phyloP scores from a whole-genome alignment of 2,888 invertebrate species.

The Caradrina kadenii region DNA sequence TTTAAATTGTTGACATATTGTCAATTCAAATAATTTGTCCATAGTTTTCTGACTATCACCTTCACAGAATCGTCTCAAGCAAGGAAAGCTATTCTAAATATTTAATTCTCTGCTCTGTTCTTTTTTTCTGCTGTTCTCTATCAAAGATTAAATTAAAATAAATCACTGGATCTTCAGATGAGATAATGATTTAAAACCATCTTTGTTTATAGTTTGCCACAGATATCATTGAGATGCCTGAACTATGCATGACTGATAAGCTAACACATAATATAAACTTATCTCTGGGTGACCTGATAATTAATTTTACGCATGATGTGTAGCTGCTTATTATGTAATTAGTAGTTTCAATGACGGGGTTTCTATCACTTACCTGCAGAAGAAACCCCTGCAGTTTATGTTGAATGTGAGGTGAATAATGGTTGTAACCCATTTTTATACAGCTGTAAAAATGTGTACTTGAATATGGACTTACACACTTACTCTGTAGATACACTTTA shows the following conservation, averaged over 20 bases:
- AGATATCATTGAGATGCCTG: slow-evolving; percentile 60
- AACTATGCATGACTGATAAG: slow-evolving; percentile 52
- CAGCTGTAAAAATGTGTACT: too few relatives aligned
- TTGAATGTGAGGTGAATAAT: too few relatives aligned
- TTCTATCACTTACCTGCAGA: neutral
- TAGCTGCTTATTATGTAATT: slow-evolving; percentile 4
- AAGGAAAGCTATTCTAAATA: neutral
- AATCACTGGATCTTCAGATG: slow-evolving; percentile 10
- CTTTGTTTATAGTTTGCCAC: slow-evolving; percentile 34
- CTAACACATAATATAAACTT: slow-evolving; percentile 32
- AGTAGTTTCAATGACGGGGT: neutral
- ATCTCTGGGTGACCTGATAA: slow-evolving; percentile 54
- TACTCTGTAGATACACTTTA: too few relatives aligned
- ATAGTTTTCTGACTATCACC: too few relatives aligned
- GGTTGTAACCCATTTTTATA: too few relatives aligned
- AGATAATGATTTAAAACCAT: slow-evolving; percentile 15
- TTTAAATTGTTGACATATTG: too few relatives aligned
- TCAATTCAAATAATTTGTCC: too few relatives aligned
- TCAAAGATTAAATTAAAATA: slow-evolving; percentile 11
- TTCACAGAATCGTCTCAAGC: neutral
- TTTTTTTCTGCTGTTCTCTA: neutral
- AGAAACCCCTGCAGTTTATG: too few relatives aligned
- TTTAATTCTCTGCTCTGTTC: neutral
- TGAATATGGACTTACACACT: too few relatives aligned
- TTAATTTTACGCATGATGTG: slow-evolving; percentile 19